Evolutionary conservation across 2,113 vertebrate species (phyloP), one percentile per base, ranked within the genome.

Genomic region (Suricata suricatta): DNA sequence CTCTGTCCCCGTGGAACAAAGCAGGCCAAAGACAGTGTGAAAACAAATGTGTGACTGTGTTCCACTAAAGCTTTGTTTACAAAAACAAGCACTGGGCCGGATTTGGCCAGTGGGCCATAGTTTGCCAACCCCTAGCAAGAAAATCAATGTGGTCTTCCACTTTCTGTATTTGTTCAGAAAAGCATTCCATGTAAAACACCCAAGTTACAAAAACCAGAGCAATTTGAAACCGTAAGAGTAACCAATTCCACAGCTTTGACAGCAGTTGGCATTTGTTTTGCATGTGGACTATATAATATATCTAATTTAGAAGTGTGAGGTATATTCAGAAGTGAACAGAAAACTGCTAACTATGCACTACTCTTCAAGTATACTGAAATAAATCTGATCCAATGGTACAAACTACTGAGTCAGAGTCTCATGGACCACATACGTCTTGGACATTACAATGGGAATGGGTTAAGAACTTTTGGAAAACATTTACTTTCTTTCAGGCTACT

Each of bases 11-110:
- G 12, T 10, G 89, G n/a, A 86, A 91, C 25, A 93, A 85, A 76
- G 15, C 8, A 13, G 57, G 57, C 2, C 54, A 94, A 64, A 83
- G 25, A 14, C 14, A 57, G 38, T 1, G 54, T n/a, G n/a, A 72
- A 97, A 83, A 52, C 3, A 85, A 85, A 64, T 11, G 31, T 17
- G 11, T 50, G 50, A 23, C 74, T 84, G 9, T 71, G 60, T 88
- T 81, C 41, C 88, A 92, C 66, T 52, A 82, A 93, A 96, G 29
- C 68, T 95, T 90, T 80, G 94, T 95, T 92, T 72, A 93, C 15
- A 95, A 57, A 95, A 96, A 74, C 2, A 74, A n/a, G 25, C 4
- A 0, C 11, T 47, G 17, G 29, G 27, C 10, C 16, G 44, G 16
- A 81, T 76, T 89, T 90, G 64, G 69, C 25, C 64, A 31, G 0